Evolutionary conservation across 2,888 invertebrate genomes (phyloP), one percentile per base, ranked within the genome.

Genomic region (Halocaridina rubra): DNA sequence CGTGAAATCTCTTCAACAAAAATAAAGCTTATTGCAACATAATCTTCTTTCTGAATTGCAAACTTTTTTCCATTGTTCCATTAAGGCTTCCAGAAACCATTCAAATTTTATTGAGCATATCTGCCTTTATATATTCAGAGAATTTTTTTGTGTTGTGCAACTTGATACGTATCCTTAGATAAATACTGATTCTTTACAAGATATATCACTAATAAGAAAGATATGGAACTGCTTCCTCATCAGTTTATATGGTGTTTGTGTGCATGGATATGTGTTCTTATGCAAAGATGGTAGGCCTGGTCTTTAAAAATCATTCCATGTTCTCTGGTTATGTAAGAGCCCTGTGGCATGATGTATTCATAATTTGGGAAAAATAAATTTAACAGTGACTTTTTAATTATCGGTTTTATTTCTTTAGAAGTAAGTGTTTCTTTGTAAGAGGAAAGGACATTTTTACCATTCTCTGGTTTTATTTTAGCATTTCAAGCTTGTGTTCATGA

Each of bases 291-390:
- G 82, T 78, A 72, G 72, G 78, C 82, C 71, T 64, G 82, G 61
- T 81, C 77, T 72, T 72, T n/a, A n/a, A 29, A 78, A 84, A 72
- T 77, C 82, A 84, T 84, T 84, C 82, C 82, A 84, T 78, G 78
- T 84, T 78, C 82, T 84, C 82, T 84, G 78, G 82, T 84, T 77
- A 84, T 84, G 82, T 84, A 84, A 78, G 78, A 78, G 81, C 72
- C 82, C 61, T 76, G 78, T 72, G 72, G 82, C 72, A 78, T 81
- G 64, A 81, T 77, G 77, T 78, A 80, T 75, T 84, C 59, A 84
- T 76, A 74, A 84, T 78, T 78, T 78, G 78, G 82, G 82, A 71
- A 84, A 77, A 84, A 84, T 78, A 78, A 84, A 84, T 78, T 84
- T 84, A 78, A 72, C 78, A 77, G 64, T 77, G 78, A 78, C 32